Percentiles rank a stretch among this genome's conserved stretches.
These are phyloP conservation scores for Thalassoma bifasciatum DNA, from an alignment of 2,113 vertebrate genomes.

Conservation along the genomic window DNA sequence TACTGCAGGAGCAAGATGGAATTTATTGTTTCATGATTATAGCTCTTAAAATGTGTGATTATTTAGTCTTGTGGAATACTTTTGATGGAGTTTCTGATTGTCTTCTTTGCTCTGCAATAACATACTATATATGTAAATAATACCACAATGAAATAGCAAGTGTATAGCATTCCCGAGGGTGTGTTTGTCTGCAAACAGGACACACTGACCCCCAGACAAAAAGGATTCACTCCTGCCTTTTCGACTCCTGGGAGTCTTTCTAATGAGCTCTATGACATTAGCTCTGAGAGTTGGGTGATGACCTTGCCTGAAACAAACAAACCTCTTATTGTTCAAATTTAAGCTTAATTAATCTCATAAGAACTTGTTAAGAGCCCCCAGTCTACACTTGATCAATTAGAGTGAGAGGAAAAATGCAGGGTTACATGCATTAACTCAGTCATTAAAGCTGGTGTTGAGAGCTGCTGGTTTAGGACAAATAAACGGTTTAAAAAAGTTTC, in stretches of 20 bases:
- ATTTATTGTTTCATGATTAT: neutral
- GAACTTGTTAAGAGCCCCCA: conserved; percentile 14
- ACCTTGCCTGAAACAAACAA: conserved; percentile 66
- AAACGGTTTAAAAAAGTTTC: neutral
- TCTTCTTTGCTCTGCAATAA: neutral
- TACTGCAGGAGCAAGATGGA: neutral
- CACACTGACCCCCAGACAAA: conserved; percentile 37
- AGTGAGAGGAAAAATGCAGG: conserved; percentile 3
- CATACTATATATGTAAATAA: neutral
- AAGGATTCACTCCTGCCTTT: conserved; percentile 26
- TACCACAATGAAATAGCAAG: conserved; percentile 14
- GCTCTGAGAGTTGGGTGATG: conserved; percentile 36
- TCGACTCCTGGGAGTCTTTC: conserved; percentile 44
- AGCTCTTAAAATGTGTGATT: no score
- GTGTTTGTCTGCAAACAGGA: conserved; percentile 30
- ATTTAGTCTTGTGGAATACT: no score
- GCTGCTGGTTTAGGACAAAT: conserved; percentile 10
- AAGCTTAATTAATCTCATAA: conserved; percentile 66
- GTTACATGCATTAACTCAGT: neutral
- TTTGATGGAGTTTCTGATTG: neutral
- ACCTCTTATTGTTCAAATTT: conserved; percentile 45
- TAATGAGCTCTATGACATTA: conserved; percentile 61
- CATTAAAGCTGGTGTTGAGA: conserved; percentile 1
- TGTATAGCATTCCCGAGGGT: conserved; percentile 6
- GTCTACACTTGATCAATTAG: conserved; percentile 20